These are phyloP conservation scores for Limnothrissa miodon DNA, from an alignment of 2,113 vertebrate genomes.

Conservation along the genomic window DNA sequence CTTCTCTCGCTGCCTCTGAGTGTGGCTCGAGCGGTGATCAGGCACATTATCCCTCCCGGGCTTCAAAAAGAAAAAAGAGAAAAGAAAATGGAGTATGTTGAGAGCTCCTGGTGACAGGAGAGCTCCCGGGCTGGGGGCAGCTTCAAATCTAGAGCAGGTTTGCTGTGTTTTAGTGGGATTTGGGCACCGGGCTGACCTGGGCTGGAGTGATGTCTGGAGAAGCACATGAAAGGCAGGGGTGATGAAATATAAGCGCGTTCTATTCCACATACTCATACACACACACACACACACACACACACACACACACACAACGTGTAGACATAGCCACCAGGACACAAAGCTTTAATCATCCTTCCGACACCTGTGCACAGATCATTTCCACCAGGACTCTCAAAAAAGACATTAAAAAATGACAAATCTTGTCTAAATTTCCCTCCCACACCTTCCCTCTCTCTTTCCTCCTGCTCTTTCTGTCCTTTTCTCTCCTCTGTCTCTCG, in stretches of 20 bases:
- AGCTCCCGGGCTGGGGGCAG: background rate
- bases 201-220: background rate
- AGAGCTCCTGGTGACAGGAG: background rate
- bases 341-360: background rate
- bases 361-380: slow-evolving; percentile 1
- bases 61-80: background rate
- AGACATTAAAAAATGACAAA: background rate
- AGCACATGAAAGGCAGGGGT: background rate
- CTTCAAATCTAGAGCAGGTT: slow-evolving; percentile 8
- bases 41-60: background rate
- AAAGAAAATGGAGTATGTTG: background rate
- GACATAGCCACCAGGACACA: background rate
- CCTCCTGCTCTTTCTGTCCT: background rate
- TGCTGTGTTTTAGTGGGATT: slow-evolving; percentile 11
- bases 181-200: background rate
- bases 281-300: background rate
- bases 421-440: background rate
- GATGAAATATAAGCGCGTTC: background rate
- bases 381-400: background rate
- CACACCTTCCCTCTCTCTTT: background rate
- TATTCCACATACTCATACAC: background rate
- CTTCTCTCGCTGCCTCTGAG: background rate
- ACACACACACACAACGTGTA: background rate
- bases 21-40: background rate
- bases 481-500: background rate